Conservation (phyloP, 2,888 invertebrate genomes). For the Diplolepis rosae region DNA sequence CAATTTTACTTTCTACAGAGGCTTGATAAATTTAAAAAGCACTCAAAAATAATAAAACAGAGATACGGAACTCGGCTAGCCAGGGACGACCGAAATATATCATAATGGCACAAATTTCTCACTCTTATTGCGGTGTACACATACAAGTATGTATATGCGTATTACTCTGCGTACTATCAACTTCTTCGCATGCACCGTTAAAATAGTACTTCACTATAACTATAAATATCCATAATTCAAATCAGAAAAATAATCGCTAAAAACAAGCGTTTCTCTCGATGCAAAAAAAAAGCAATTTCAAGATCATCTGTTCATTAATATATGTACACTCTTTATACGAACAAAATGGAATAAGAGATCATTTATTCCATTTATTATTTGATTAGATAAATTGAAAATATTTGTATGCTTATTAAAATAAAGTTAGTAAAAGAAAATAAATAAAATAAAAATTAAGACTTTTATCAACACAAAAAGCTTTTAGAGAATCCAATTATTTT, state of each 20-base stretch:
- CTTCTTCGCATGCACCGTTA: conserved; percentile 26
- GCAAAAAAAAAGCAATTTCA: conserved; percentile 15
- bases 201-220: conserved; percentile 14
- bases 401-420: background rate
- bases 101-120: conserved; percentile 9
- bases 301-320: conserved; percentile 7
- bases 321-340: background rate
- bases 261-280: conserved; percentile 25
- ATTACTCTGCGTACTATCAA: conserved; percentile 18
- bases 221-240: conserved; percentile 30
- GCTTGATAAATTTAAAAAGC: conserved; percentile 15
- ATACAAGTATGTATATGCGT: too few species aligned
- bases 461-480: too few species aligned
- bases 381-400: background rate
- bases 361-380: background rate
- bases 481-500: too few species aligned
- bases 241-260: conserved; percentile 9
- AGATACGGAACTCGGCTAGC: conserved; percentile 4
- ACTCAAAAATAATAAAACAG: conserved; percentile 18
- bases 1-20: conserved; percentile 42
- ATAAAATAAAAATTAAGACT: background rate
- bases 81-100: conserved; percentile 13
- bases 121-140: too few species aligned
- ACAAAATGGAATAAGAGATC: background rate
- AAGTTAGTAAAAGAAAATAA: background rate